Evolutionary conservation across 2,113 vertebrate genomes (phyloP).

Genomic region (Hypanus sabinus): DNA sequence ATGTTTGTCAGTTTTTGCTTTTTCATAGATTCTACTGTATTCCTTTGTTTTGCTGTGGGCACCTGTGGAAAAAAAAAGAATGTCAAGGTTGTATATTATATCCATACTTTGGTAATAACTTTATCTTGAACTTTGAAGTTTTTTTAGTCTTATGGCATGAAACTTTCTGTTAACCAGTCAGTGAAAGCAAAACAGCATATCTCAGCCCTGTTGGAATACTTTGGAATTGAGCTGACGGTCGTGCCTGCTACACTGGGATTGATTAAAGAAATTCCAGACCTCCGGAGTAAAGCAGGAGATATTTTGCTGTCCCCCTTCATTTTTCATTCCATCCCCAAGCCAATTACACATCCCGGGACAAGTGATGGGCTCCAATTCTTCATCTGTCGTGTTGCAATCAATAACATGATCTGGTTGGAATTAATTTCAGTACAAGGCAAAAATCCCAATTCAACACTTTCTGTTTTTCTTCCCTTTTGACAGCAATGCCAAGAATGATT

Average conservation of each 20-base stretch:
- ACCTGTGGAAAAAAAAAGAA: too few species aligned
- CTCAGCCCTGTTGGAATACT: background rate
- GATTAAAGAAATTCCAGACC: background rate
- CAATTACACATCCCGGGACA: background rate
- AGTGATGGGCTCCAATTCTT: background rate
- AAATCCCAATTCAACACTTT: background rate
- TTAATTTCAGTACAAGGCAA: background rate
- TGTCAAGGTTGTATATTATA: too few species aligned
- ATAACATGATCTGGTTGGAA: background rate
- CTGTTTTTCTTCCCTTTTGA: background rate
- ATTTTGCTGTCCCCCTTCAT: background rate
- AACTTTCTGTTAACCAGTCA: background rate
- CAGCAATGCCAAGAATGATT: background rate
- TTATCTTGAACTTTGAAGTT: too few species aligned
- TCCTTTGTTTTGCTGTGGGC: too few species aligned
- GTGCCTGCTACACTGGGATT: background rate
- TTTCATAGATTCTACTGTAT: too few species aligned
- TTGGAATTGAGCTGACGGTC: background rate
- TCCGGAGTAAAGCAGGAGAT: background rate
- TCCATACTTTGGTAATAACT: too few species aligned
- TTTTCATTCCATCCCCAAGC: background rate
- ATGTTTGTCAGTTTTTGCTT: too few species aligned
- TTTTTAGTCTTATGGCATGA: background rate
- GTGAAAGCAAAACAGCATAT: background rate
- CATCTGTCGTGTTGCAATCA: background rate